A percentile compares a stretch with the other conserved stretches of the same genome.
Conservation (phyloP, 2,797 vertebrate species). For the Hydrocynus forskahlii region DNA sequence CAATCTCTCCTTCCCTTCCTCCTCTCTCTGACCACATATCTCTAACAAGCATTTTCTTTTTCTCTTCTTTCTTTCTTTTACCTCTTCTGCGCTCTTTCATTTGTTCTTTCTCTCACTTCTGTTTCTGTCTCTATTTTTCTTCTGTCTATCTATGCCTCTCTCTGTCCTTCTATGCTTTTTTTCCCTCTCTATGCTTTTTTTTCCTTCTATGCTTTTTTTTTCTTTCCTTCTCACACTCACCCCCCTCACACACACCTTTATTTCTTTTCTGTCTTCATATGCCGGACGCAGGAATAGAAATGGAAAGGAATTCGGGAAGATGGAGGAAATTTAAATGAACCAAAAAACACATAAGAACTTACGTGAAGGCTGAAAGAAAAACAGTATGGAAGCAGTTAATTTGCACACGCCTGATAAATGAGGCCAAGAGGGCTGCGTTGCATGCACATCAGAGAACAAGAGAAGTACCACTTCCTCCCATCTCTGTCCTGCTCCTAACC, state of each 20-base stretch:
- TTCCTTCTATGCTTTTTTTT: not conserved
- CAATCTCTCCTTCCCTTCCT: not conserved
- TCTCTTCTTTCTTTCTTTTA: not conserved
- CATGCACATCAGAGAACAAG: conserved; percentile 33
- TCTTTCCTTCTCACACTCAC: not conserved
- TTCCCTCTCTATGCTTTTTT: not conserved
- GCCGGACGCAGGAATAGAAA: conserved; percentile 9
- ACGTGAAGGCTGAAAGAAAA: not conserved
- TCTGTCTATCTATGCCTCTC: not conserved
- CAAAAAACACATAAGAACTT: conserved; percentile 34
- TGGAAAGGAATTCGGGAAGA: not conserved
- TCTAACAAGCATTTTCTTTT: not conserved
- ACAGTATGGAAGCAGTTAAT: conserved; percentile 11
- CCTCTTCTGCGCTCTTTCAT: not conserved
- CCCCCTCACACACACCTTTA: not conserved
- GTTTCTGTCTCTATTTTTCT: not conserved
- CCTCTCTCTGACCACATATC: not conserved
- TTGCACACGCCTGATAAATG: conserved; percentile 35
- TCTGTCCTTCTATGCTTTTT: not conserved
- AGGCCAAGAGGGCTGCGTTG: conserved; percentile 11
- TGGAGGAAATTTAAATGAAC: conserved; percentile 27
- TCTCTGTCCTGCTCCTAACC: not conserved
- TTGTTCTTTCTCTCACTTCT: not conserved
- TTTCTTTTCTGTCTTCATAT: conserved; percentile 22
- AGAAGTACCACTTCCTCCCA: conserved; percentile 13